Evolutionary conservation across 1,140 invertebrate species (phyloP), one percentile per base, ranked within the genome.

Genomic region (Adelges cooleyi): DNA sequence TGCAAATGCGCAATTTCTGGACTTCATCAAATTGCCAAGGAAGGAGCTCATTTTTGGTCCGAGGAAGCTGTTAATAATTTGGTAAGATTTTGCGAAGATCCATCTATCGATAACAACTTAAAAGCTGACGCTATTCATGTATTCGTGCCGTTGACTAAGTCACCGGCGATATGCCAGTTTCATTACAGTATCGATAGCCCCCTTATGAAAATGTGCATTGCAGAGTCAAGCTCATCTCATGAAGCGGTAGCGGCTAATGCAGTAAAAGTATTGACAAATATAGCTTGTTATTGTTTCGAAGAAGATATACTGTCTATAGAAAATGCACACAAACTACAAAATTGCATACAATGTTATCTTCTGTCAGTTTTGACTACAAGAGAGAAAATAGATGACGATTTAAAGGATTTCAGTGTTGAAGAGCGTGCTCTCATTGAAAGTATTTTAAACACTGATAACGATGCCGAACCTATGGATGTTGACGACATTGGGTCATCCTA

Each of bases 41-140:
- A 78, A 67, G 85, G 85, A 15, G 84, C 90, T 5, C 88, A 92
- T 77, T 77, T 91, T 3, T 94, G 91, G 91, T 86, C 84, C 2
- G 78, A 81, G 56, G 76, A 79, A 15, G 81, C 88, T 65, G 78
- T 90, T 23, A 78, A 81, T 22, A 78, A 79, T 52, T 73, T 90
- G 13, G 56, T 62, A 3, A 9, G 11, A 20, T 11, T 62, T 48
- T 48, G 56, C 10, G 11, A 62, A 6, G 4, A 20, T 33, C 22
- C 44, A 20, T 29, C 22, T 22, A 42, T 48, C 3, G 73, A 71
- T 73, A 75, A 36, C 67, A 73, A 68, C 62, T 68, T 68, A 38
- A 69, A 77, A 65, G 75, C 70, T 56, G 71, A 74, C 70, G 70
- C 74, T 23, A 68, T 80, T 50, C 71, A 76, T 72, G 77, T 81